Evolutionary conservation across 2,888 invertebrate genomes (phyloP), one percentile per base, ranked within the genome.

Genomic region (Lobophora halterata): DNA sequence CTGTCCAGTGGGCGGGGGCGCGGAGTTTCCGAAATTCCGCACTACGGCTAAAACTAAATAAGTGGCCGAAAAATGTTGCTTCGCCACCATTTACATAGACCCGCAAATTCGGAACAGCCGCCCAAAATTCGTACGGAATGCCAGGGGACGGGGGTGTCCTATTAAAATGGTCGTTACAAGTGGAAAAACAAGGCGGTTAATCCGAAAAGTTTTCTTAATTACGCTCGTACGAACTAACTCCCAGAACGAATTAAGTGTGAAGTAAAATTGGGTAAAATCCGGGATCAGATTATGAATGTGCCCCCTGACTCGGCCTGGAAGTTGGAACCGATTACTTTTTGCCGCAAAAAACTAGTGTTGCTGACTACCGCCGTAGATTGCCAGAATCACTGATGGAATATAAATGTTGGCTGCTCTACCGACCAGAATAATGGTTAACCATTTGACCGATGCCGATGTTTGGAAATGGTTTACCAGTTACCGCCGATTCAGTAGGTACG

Each of bases 161-260:
- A 33, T 39, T 58, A 55, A 8, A 43, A 20, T 68, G 78, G 80
- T 40, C 52, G 55, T 54, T 52, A 55, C 63, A 64, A 65, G 68
- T 75, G 72, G 80, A 79, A 83, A 85, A 83, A 83, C 80, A 74
- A 70, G 66, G 66, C 58, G 62, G 71, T 76, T 86, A 86, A 86
- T 85, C 78, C 71, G 69, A 79, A 86, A 86, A 86, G 69, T 86
- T 86, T 79, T 71, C 73, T 72, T 86, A 86, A 86, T 86, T 85
- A 81, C 73, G 70, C 76, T 71, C 71, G 71, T 73, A 73, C 66
- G 64, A 80, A 79, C 75, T 82, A 80, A 74, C 75, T 83, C 83
- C 85, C 85, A 59, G 63, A 79, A 73, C 79, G 78, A 79, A 85
- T 82, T 82, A 80, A 71, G 74, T 66, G 67, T 49, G 55, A 70